Evolutionary conservation across 2,797 vertebrate species (phyloP).

Genomic region (Sebastes hubbsi): DNA sequence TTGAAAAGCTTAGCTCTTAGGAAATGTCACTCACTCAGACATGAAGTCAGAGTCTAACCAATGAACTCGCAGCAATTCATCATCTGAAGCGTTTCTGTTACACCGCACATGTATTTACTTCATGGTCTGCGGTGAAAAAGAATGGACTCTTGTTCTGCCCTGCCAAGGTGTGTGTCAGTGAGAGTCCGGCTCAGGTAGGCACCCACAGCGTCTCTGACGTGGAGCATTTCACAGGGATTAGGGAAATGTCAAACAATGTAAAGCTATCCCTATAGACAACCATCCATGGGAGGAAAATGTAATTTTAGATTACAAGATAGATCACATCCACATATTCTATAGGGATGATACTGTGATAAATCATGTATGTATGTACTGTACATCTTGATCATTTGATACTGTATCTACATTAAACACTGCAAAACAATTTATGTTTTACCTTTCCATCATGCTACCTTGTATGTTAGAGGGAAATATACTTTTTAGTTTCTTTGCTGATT

Average conservation of each 20-base stretch:
- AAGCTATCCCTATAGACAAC: slow-evolving; percentile 65
- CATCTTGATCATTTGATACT: not conserved
- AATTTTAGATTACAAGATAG: slow-evolving; percentile 26
- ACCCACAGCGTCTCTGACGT: slow-evolving; percentile 68
- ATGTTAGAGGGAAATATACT: not conserved
- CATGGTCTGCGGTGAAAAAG: slow-evolving; percentile 71
- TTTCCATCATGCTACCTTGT: not conserved
- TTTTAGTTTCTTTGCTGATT: not conserved
- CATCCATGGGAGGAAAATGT: slow-evolving; percentile 29
- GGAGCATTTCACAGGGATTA: slow-evolving; percentile 66
- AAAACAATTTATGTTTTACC: not conserved
- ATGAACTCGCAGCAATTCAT: slow-evolving; percentile 67
- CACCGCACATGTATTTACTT: slow-evolving; percentile 69
- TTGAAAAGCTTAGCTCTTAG: slow-evolving; percentile 68
- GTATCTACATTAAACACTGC: not conserved
- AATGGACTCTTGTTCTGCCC: slow-evolving; percentile 73
- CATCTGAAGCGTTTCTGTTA: slow-evolving; percentile 70
- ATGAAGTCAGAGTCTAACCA: slow-evolving; percentile 54
- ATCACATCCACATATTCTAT: slow-evolving; percentile 5
- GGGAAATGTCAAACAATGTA: slow-evolving; percentile 82
- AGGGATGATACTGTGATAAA: not conserved
- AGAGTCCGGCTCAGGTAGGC: slow-evolving; percentile 61
- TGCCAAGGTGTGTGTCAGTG: slow-evolving; percentile 59
- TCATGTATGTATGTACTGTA: not conserved
- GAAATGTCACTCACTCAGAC: slow-evolving; percentile 70